These are phyloP conservation scores for Kradibia gibbosae DNA, from an alignment of 1,140 invertebrate genomes.

Conservation along the genomic window DNA sequence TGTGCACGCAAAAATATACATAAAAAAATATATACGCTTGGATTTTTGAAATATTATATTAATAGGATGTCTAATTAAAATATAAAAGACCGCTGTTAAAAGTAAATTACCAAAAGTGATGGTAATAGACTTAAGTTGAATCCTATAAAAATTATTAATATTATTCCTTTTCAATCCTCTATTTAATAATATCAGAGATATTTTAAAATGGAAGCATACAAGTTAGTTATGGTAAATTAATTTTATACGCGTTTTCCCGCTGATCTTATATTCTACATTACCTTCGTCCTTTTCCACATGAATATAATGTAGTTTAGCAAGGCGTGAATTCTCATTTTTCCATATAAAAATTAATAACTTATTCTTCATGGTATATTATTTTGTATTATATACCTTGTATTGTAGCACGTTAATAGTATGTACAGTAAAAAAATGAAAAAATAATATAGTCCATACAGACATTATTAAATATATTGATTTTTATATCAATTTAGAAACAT, in stretches of 20 bases:
- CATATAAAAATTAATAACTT: background rate
- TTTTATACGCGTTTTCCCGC: background rate
- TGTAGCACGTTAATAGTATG: background rate
- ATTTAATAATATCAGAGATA: too few species aligned
- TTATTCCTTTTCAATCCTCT: too few species aligned
- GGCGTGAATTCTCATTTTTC: background rate
- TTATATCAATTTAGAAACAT: too few species aligned
- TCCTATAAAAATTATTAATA: too few species aligned
- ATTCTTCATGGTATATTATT: background rate
- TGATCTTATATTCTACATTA: background rate
- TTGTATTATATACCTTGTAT: background rate
- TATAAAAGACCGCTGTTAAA: too few species aligned
- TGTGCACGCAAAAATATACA: too few species aligned
- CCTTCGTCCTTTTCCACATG: background rate
- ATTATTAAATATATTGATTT: too few species aligned
- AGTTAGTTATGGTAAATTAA: conserved; percentile 5
- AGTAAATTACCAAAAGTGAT: too few species aligned
- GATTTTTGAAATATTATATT: too few species aligned
- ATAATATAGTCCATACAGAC: background rate
- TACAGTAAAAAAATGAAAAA: background rate
- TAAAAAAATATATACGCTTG: too few species aligned
- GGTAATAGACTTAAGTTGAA: too few species aligned
- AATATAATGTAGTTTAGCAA: background rate
- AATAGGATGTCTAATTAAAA: too few species aligned
- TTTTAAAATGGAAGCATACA: background rate